These are phyloP conservation scores for Vanessa atalanta DNA, from an alignment of 1,140 invertebrate species.

Conservation along the genomic window DNA sequence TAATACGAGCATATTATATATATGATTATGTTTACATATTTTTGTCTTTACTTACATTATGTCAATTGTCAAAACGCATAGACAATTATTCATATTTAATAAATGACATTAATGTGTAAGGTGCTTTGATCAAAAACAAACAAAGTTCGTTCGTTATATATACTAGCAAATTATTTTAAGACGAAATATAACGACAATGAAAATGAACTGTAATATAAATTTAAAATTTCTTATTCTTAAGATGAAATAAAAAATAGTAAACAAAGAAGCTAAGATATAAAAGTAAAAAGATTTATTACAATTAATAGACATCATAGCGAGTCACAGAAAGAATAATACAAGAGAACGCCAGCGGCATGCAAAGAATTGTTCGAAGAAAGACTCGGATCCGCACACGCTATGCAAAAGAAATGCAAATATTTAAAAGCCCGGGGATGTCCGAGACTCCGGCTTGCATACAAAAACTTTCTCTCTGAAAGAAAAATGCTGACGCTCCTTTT, in stretches of 20 bases:
- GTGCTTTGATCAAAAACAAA: no score
- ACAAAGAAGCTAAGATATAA: background rate
- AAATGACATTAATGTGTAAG: no score
- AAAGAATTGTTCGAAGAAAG: constrained; percentile 50
- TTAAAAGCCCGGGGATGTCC: constrained; percentile 65
- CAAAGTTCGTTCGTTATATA: no score
- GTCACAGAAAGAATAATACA: constrained; percentile 10
- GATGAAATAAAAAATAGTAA: background rate
- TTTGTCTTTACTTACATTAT: background rate
- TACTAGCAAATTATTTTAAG: no score
- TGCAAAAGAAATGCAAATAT: constrained; percentile 73
- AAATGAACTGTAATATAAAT: background rate
- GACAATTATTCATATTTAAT: no score
- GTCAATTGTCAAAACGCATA: no score
- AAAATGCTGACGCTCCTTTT: constrained; percentile 69
- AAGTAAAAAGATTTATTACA: constrained; percentile 1
- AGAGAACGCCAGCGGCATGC: constrained; percentile 25
- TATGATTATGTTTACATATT: background rate
- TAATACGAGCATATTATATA: background rate
- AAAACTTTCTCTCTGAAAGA: constrained; percentile 70
- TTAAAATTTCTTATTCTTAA: background rate
- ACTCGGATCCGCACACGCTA: constrained; percentile 47
- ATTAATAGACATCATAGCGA: background rate
- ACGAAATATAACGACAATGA: no score
- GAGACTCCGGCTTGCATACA: constrained; percentile 57